Evolutionary conservation across 1,140 invertebrate genomes (phyloP).

Genomic region (Drosophila sp.): DNA sequence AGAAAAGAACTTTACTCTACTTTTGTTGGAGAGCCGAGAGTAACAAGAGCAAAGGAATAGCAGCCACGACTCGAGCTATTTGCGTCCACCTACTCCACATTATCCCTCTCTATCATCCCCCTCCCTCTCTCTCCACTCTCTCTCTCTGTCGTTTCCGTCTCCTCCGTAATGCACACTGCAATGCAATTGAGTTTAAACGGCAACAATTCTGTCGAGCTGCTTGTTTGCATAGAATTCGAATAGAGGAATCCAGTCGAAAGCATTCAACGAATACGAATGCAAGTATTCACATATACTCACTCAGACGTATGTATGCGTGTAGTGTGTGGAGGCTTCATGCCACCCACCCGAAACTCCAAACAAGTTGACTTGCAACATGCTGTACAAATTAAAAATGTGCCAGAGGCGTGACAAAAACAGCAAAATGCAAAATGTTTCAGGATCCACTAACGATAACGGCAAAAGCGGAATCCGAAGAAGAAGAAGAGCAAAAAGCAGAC

Average conservation of each 20-base stretch:
- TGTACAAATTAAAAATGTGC: slow-evolving; percentile 75
- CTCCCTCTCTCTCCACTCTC: background rate
- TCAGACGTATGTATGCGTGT: background rate
- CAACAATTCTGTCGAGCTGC: slow-evolving; percentile 52
- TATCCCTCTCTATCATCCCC: background rate
- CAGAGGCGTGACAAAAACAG: slow-evolving; percentile 60
- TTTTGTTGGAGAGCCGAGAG: slow-evolving; percentile 38
- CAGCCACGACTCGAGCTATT: slow-evolving; percentile 41
- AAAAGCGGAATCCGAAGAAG: background rate
- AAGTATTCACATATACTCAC: background rate
- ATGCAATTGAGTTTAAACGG: slow-evolving; percentile 78
- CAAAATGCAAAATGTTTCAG: slow-evolving; percentile 24
- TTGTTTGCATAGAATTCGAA: slow-evolving; percentile 52
- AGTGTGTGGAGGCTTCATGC: background rate
- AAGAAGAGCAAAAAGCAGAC: background rate
- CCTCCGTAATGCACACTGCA: slow-evolving; percentile 38
- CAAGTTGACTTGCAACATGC: slow-evolving; percentile 65
- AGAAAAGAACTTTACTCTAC: slow-evolving; percentile 53
- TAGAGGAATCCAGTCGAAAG: slow-evolving; percentile 51
- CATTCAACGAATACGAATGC: slow-evolving; percentile 18
- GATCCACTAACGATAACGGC: slow-evolving; percentile 11
- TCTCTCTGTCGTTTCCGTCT: background rate
- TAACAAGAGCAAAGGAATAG: slow-evolving; percentile 33
- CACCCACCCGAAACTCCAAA: slow-evolving; percentile 1
- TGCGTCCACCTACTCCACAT: background rate